A percentile compares a stretch with the other conserved stretches of the same genome.
These are phyloP conservation scores for Conus ventricosus DNA, from an alignment of 1,140 invertebrate genomes.

Conservation along the genomic window DNA sequence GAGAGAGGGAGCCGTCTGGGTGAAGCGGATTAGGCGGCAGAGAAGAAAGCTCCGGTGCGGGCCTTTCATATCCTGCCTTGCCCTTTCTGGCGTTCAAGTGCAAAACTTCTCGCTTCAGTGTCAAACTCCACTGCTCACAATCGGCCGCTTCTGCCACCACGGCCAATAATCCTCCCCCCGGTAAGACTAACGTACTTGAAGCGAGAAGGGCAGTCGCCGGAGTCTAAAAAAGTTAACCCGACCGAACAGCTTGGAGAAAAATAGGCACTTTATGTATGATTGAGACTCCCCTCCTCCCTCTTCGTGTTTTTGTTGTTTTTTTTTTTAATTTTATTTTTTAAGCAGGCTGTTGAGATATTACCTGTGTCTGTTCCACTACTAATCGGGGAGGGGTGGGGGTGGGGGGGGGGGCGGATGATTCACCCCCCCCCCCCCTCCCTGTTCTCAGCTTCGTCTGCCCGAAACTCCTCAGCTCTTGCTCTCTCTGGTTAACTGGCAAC, in stretches of 20 bases:
- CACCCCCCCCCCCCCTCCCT: too few relatives aligned
- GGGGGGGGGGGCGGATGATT: too few relatives aligned
- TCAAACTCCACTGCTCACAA: slow-evolving; percentile 9
- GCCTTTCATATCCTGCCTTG: not conserved
- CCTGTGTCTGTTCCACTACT: too few relatives aligned
- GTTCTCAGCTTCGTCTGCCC: too few relatives aligned
- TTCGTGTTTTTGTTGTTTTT: not conserved
- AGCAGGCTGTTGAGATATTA: too few relatives aligned
- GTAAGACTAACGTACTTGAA: not conserved
- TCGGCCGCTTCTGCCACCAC: not conserved
- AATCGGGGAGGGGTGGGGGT: too few relatives aligned
- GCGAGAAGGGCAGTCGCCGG: not conserved
- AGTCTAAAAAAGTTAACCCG: not conserved
- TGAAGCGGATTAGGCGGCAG: not conserved
- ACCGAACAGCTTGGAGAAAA: not conserved
- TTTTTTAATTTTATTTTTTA: too few relatives aligned
- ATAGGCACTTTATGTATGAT: not conserved
- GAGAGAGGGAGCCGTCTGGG: not conserved
- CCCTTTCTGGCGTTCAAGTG: not conserved
- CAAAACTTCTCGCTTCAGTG: slow-evolving; percentile 1
- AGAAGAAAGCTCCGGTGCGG: not conserved
- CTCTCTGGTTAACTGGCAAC: too few relatives aligned
- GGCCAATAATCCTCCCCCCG: not conserved
- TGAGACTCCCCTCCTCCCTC: too few relatives aligned
- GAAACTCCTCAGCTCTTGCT: too few relatives aligned